A percentile compares a stretch with the other conserved stretches of the same genome.
Evolutionary conservation across 2,888 invertebrate species (phyloP).

Genomic region (Xanthia icteritia): DNA sequence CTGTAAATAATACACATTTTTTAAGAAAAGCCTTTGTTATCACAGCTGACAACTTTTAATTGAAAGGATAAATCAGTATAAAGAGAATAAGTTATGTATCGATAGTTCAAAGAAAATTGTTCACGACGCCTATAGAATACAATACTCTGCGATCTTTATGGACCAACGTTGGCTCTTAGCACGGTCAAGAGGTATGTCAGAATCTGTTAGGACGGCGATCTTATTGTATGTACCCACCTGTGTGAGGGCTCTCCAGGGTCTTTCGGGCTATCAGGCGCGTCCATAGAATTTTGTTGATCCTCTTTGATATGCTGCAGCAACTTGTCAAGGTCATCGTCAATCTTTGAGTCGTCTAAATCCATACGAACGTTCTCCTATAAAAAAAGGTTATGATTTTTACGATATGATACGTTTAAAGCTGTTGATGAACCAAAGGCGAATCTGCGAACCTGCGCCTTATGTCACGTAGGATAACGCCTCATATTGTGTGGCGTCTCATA

Average conservation of each 20-base stretch:
- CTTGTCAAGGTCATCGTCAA: constrained; percentile 98
- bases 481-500: too few relatives aligned
- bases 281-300: constrained; percentile 97
- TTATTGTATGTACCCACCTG: constrained; percentile 67
- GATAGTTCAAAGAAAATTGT: too few relatives aligned
- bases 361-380: constrained; percentile 92
- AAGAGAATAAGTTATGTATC: background rate
- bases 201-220: too few relatives aligned
- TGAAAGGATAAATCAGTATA: background rate
- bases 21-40: background rate
- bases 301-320: constrained; percentile 98
- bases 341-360: constrained; percentile 96
- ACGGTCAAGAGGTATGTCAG: background rate
- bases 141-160: background rate
- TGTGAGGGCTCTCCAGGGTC: constrained; percentile 92
- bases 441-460: too few relatives aligned
- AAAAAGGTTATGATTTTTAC: background rate
- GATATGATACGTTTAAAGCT: too few relatives aligned
- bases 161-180: background rate
- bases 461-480: too few relatives aligned
- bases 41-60: background rate
- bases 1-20: constrained; percentile 66
- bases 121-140: too few relatives aligned
- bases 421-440: too few relatives aligned
- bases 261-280: constrained; percentile 97